Evolutionary conservation across 2,797 vertebrate genomes (phyloP), one percentile per base, ranked within the genome.

Genomic region (Apogon talboti): DNA sequence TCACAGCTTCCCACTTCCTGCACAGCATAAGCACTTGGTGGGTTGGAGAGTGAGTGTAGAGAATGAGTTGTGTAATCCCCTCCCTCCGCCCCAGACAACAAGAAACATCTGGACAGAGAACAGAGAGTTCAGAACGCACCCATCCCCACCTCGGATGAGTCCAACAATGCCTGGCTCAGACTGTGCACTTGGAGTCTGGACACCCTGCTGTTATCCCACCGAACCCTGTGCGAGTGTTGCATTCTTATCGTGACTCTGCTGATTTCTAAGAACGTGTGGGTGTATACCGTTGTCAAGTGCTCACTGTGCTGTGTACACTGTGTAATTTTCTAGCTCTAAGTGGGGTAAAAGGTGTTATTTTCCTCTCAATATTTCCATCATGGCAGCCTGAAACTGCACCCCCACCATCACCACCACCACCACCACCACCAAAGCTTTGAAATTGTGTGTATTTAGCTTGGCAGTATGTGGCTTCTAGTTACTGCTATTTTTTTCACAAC

Each of bases 91-190:
- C 61, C 87, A 86, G 87, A 90, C 91, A 91, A 92, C 88, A 87
- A 91, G 90, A 92, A 94, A 93, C 93, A 93, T 92, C 92, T 94
- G 94, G 92, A 91, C 19, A 33, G 60, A 84, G 90, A 94, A 93
- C 85, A 93, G 86, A 92, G 89, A 82, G 84, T 86, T 89, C 79
- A 78, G 61, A 84, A 72, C 79, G 66, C 89, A 82, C 89, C 90
- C 92, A 74, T 83, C 86, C 87, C 85, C 86, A 79, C 82, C 83
- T 86, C 74, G 54, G 73, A 85, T 58, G 61, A 82, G 76, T 82
- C 46, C 72, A 88, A 85, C 86, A 89, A 86, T 84, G 75, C 83
- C 80, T 84, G 83, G 83, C 85, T 82, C 47, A 30, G 53, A 40
- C 44, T 51, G 47, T 40, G 44, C 60, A 38, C 77, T 82, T 37